Evolutionary conservation across 2,888 invertebrate genomes (phyloP).

Genomic region (Ferdinandea cuprea): DNA sequence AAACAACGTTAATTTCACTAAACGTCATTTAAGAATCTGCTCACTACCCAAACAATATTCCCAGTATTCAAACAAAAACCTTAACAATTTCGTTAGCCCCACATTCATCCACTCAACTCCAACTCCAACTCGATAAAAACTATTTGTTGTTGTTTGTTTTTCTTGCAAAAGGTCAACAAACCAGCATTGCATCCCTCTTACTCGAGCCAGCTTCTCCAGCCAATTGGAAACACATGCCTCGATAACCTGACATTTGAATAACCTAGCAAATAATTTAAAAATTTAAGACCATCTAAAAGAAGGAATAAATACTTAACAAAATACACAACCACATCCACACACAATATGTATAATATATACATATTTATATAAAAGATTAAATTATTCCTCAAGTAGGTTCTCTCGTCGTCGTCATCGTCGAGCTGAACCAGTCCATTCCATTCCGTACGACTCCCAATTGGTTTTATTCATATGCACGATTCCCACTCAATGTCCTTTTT

Average conservation of each 20-base stretch:
- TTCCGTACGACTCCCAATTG: slow-evolving; percentile 32
- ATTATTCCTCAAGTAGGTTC: slow-evolving; percentile 46
- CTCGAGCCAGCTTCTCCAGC: slow-evolving; percentile 21
- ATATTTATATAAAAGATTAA: not conserved
- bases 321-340: too few relatives aligned
- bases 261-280: slow-evolving; percentile 46
- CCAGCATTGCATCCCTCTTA: slow-evolving; percentile 15
- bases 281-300: slow-evolving; percentile 63
- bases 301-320: slow-evolving; percentile 57
- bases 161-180: slow-evolving; percentile 57
- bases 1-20: too few relatives aligned
- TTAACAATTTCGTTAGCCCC: not conserved
- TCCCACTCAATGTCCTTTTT: slow-evolving; percentile 68
- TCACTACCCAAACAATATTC: too few relatives aligned
- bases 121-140: not conserved
- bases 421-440: slow-evolving; percentile 38
- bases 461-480: slow-evolving; percentile 64
- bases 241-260: slow-evolving; percentile 62
- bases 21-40: too few relatives aligned
- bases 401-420: slow-evolving; percentile 18
- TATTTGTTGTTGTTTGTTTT: too few relatives aligned
- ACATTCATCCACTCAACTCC: not conserved
- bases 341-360: too few relatives aligned
- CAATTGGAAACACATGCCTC: slow-evolving; percentile 64
- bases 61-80: not conserved